phyloP scores from a whole-genome alignment of 2,797 vertebrate genomes.

The Protosalanx chinensis region DNA sequence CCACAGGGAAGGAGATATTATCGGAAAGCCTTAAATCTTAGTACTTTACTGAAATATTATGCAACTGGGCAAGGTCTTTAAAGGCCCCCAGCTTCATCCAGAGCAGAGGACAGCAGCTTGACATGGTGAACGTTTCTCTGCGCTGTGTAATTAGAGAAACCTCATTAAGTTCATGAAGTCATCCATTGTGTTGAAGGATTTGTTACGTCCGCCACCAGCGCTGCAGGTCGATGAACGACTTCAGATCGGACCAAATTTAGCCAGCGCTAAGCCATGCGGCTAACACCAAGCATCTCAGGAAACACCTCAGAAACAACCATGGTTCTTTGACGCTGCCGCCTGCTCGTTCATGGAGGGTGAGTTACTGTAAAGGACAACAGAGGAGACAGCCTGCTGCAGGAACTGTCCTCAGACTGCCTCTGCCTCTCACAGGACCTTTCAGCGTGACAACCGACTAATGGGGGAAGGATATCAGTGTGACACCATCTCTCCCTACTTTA shows the following conservation, averaged over 20 bases:
- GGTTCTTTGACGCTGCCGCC: too few species aligned
- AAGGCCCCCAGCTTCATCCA: constrained; percentile 67
- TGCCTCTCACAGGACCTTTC: constrained; percentile 32
- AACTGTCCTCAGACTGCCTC: neutral
- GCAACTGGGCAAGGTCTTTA: constrained; percentile 45
- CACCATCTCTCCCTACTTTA: constrained; percentile 35
- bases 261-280: neutral
- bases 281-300: neutral
- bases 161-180: constrained; percentile 76
- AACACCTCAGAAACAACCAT: neutral
- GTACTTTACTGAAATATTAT: constrained; percentile 38
- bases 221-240: constrained; percentile 23
- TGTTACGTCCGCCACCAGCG: constrained; percentile 63
- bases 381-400: neutral
- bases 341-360: neutral
- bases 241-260: neutral
- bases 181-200: constrained; percentile 64
- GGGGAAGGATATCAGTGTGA: constrained; percentile 7
- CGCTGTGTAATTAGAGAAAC: constrained; percentile 67
- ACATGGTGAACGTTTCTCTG: constrained; percentile 65
- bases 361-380: neutral
- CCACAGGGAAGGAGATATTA: constrained; percentile 38
- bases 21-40: constrained; percentile 35
- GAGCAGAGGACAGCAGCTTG: constrained; percentile 67
- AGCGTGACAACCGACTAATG: constrained; percentile 36